Evolutionary conservation across 1,140 invertebrate genomes (phyloP), one percentile per base, ranked within the genome.

Genomic region (Ceratina calcarata): DNA sequence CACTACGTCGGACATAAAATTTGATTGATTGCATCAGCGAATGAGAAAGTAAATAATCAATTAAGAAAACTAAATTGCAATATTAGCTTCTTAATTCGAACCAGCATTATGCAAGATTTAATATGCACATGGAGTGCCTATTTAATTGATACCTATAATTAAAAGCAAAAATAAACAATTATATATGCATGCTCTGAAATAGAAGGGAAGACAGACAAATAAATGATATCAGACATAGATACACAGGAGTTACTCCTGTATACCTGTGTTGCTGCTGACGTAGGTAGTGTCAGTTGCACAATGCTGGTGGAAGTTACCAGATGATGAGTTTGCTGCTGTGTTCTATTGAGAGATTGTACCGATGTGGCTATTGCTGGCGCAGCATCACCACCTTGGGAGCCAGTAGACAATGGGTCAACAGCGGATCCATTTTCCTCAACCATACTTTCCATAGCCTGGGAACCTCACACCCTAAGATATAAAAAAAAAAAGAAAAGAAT

Each of bases 391-490:
- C 91, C 93, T 80, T 94, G 94, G 51, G 94, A 93, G 67, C 93
- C 92, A 64, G 92, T 91, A 82, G 94, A 91, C 91, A 95, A 90
- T 84, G 95, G 95, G 93, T 95, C 95, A 89, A 94, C 93, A 87
- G 93, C 92, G 82, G 95, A 95, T 93, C 96, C 96, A 91, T 97
- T 97, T 94, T 97, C 96, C 94, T 97, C 96, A 91, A 97, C 96
- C 95, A 97, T 97, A 93, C 96, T 96, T 94, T 97, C 96, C 96
- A 97, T 97, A 93, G 93, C 94, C 94, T 91, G 92, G 91, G 91
- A 89, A 93, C 91, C 88, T 84, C 82, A 82, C 90, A 90, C 92
- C 93, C 94, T 95, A 90, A 78, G 93, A 93, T 12, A 2, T 20
- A 66, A 15, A 51, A 51, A 18, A 24, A 13, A 32, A 22, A 58